Evolutionary conservation across 1,140 invertebrate genomes (phyloP), one percentile per base, ranked within the genome.

Genomic region (Latrodectus geometricus): DNA sequence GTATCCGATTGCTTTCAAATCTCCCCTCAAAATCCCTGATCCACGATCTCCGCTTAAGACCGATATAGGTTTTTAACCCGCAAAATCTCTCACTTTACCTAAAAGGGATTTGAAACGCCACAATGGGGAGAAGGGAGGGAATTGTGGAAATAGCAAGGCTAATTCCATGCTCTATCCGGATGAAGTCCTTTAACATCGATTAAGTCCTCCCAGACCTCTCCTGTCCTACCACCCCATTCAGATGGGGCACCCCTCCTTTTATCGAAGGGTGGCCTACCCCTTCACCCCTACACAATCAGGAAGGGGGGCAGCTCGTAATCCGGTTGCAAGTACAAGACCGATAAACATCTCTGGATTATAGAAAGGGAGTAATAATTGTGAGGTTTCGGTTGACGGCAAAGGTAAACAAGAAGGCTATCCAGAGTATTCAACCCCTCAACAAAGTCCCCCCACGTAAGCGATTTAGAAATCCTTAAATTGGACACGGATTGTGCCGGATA

Each of bases 51-150:
- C 49, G 9, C 4, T 65, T 15, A 12, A 78, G 20, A 56, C n/a
- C 21, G 49, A 11, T 56, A 52, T 12, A 50, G 78, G 78, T 54
- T 54, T 70, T 80, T 70, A 84, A 84, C 52, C 81, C 81, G 73
- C 81, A 84, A 84, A 75, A 84, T 84, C 72, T 84, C 81, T 84
- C 81, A 84, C 81, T 84, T 84, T 84, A 68, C n/a, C 56, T 54
- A 56, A 54, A 84, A 84, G 61, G 73, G 81, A 84, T 84, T 84
- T 84, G 56, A 56, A 11, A 84, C 81, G 75, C 56, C 48, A 52
- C 20, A 76, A 69, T 80, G 65, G 66, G 66, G 68, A 17, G 21
- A 48, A 15, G 65, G 52, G n/a, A 52, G 80, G 69, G 73, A 75
- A 84, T 76, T 75, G 72, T 72, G 48, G 54, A 50, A 61, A 61